phyloP scores from a whole-genome alignment of 2,888 invertebrate species.

The Agapetus fuscipes region DNA sequence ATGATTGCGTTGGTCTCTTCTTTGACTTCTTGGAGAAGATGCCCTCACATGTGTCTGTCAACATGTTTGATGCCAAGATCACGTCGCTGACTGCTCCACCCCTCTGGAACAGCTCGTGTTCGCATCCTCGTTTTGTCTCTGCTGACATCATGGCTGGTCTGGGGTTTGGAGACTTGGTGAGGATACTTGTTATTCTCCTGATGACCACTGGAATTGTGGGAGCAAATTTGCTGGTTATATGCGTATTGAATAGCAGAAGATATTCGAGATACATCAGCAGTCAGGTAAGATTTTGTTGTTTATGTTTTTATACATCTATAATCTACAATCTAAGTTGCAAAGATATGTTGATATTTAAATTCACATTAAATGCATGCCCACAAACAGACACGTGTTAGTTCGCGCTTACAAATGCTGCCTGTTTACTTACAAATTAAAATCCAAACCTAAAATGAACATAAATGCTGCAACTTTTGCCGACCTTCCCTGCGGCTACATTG shows the following conservation, averaged over 20 bases:
- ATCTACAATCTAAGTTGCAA: too few relatives aligned
- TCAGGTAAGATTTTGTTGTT: conserved; percentile 55
- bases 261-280: conserved; percentile 81
- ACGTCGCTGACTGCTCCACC: conserved; percentile 70
- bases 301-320: too few relatives aligned
- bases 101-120: conserved; percentile 75
- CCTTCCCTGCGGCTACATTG: too few relatives aligned
- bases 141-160: conserved; percentile 55
- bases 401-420: too few relatives aligned
- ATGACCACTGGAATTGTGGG: conserved; percentile 70
- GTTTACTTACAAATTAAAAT: too few relatives aligned
- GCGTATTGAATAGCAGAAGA: conserved; percentile 73
- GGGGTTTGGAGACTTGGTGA: conserved; percentile 61
- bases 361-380: too few relatives aligned
- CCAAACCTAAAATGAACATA: too few relatives aligned
- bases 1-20: too few relatives aligned
- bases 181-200: conserved; percentile 66
- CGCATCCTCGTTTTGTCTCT: conserved; percentile 54
- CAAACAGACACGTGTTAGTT: too few relatives aligned
- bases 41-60: conserved; percentile 13
- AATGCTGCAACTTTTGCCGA: too few relatives aligned
- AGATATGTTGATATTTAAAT: too few relatives aligned
- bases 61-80: conserved; percentile 56
- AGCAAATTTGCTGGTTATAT: conserved; percentile 70
- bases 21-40: too few relatives aligned